Evolutionary conservation across 2,888 invertebrate genomes (phyloP), one percentile per base, ranked within the genome.

Genomic region (Sinodicranocentrus sp.): DNA sequence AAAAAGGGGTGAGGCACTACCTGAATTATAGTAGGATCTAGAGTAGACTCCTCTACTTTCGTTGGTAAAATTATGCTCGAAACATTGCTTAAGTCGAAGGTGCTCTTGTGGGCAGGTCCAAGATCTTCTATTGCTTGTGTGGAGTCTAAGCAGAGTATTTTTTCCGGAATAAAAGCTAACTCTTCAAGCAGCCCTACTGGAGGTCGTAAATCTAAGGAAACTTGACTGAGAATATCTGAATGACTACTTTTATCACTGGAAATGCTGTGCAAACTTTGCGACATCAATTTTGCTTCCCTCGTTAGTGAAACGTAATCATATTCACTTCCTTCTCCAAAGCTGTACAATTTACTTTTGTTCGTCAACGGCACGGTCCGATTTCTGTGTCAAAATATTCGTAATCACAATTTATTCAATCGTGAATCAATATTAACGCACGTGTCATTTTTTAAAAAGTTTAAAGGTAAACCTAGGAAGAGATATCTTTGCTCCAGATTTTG

Each of bases 401-500:
- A n/a, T n/a, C n/a, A n/a, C n/a, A n/a, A n/a, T n/a, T n/a, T n/a
- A n/a, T n/a, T n/a, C n/a, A n/a, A n/a, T n/a, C n/a, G n/a, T n/a
- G n/a, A n/a, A n/a, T n/a, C n/a, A n/a, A n/a, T n/a, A n/a, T n/a
- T n/a, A n/a, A n/a, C n/a, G n/a, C n/a, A n/a, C n/a, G n/a, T n/a
- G n/a, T n/a, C n/a, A n/a, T n/a, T n/a, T n/a, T n/a, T n/a, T n/a
- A n/a, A n/a, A n/a, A n/a, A n/a, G n/a, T n/a, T n/a, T n/a, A n/a
- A n/a, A n/a, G n/a, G n/a, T n/a, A n/a, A n/a, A 86, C 86, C 96
- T 94, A 0, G 98, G 98, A 85, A 93, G 94, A 88, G 95, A 94
- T 82, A 98, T 97, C 72, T 95, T 93, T 0, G 97, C 97, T 0
- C 97, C 96, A 0, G 97, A 97, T 0, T 95, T 95, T 5, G 94